Evolutionary conservation across 1,140 invertebrate genomes (phyloP).

Genomic region (Caerostris darwini): DNA sequence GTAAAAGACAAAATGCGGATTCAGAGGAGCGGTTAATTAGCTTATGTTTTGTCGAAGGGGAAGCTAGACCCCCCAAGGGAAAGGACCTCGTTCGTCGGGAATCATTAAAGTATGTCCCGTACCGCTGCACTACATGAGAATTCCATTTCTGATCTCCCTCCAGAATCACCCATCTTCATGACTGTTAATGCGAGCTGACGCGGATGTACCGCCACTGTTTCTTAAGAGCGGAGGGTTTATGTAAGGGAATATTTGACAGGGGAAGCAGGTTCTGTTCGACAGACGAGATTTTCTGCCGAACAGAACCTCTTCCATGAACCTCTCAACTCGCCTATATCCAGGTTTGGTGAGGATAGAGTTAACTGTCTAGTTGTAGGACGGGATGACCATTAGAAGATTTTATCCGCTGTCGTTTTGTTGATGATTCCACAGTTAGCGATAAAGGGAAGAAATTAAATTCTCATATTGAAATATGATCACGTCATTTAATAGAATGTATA

Average conservation of each 20-base stretch:
- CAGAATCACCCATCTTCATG: slow-evolving; percentile 77
- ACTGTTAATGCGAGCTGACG: slow-evolving; percentile 76
- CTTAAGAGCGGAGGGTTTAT: slow-evolving; percentile 65
- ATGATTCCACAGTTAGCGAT: too few species aligned
- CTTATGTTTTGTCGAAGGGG: slow-evolving; percentile 60
- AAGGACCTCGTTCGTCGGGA: slow-evolving; percentile 46
- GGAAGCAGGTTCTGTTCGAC: background rate
- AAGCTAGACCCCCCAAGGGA: slow-evolving; percentile 27
- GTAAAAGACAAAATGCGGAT: slow-evolving; percentile 52
- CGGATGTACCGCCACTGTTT: slow-evolving; percentile 29
- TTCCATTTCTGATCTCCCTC: slow-evolving; percentile 75
- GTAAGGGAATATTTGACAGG: background rate
- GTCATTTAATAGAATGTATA: too few species aligned
- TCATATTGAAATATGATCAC: too few species aligned
- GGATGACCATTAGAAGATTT: too few species aligned
- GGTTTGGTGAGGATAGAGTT: too few species aligned
- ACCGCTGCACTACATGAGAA: slow-evolving; percentile 67
- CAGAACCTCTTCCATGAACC: too few species aligned
- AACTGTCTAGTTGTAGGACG: too few species aligned
- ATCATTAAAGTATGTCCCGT: slow-evolving; percentile 71
- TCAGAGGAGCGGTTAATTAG: slow-evolving; percentile 68
- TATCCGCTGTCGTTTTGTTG: too few species aligned
- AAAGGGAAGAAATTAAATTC: too few species aligned
- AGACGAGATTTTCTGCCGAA: too few species aligned
- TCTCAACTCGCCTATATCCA: too few species aligned